Evolutionary conservation across 2,797 vertebrate genomes (phyloP).

Genomic region (Megaceryle alcyon): DNA sequence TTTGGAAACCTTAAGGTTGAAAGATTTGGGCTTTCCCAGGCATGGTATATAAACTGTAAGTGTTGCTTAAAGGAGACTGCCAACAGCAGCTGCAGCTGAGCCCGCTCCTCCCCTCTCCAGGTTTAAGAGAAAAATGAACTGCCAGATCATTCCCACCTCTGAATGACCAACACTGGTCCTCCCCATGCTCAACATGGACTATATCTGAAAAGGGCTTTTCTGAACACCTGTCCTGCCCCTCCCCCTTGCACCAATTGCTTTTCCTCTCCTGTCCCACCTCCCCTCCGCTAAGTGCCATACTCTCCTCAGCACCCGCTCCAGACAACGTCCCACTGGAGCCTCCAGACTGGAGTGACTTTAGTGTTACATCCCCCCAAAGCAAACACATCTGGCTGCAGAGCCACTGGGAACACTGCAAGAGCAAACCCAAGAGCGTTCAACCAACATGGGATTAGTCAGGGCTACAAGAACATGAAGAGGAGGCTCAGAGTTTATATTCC

Average conservation of each 20-base stretch:
- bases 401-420: not conserved
- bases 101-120: not conserved
- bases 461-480: not conserved
- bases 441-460: not conserved
- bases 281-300: not conserved
- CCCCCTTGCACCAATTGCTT: not conserved
- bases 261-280: not conserved
- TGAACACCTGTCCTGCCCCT: not conserved
- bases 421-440: not conserved
- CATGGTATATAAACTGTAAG: not conserved
- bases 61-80: not conserved
- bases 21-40: slow-evolving; percentile 25
- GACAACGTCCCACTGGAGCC: not conserved
- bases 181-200: not conserved
- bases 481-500: not conserved
- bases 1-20: slow-evolving; percentile 32
- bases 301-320: accelerated
- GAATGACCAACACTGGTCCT: not conserved
- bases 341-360: not conserved
- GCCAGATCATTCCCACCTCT: not conserved
- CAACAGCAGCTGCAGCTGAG: slow-evolving; percentile 1
- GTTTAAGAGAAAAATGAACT: not conserved
- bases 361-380: not conserved
- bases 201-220: not conserved
- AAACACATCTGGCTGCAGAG: not conserved